Evolutionary conservation across 2,113 vertebrate species (phyloP).

Genomic region (Gavialis gangeticus): DNA sequence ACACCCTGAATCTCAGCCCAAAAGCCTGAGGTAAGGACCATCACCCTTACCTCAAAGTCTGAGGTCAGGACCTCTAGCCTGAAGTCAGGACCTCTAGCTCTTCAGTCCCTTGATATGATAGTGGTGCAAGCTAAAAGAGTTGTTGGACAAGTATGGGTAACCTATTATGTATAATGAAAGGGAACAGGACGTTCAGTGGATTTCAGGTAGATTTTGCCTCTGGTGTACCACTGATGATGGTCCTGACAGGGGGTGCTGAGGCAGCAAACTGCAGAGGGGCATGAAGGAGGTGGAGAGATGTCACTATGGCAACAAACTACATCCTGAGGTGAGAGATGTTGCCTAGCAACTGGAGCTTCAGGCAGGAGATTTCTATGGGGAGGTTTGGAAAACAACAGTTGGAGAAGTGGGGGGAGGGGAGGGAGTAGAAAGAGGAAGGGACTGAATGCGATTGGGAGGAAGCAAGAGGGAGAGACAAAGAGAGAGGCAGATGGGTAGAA

Average conservation of each 20-base stretch:
- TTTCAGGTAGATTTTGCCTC: background rate
- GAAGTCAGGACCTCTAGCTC: too few relatives aligned
- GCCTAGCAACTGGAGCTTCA: conserved; percentile 3
- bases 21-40: background rate
- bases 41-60: fast-evolving
- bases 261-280: background rate
- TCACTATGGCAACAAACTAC: background rate
- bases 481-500: background rate
- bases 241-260: background rate
- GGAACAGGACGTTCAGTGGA: background rate
- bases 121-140: background rate
- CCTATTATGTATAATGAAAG: background rate
- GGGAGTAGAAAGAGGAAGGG: background rate
- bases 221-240: background rate
- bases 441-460: background rate
- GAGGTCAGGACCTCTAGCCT: fast-evolving
- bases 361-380: background rate
- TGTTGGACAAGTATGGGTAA: background rate
- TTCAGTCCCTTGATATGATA: background rate
- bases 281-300: background rate
- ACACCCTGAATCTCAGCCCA: background rate
- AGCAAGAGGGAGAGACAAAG: background rate
- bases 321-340: background rate
- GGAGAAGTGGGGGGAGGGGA: background rate
- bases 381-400: background rate